Percentiles rank a stretch among this genome's conserved stretches.
phyloP scores from a whole-genome alignment of 2,113 vertebrate genomes.

The Tetrax tetrax region DNA sequence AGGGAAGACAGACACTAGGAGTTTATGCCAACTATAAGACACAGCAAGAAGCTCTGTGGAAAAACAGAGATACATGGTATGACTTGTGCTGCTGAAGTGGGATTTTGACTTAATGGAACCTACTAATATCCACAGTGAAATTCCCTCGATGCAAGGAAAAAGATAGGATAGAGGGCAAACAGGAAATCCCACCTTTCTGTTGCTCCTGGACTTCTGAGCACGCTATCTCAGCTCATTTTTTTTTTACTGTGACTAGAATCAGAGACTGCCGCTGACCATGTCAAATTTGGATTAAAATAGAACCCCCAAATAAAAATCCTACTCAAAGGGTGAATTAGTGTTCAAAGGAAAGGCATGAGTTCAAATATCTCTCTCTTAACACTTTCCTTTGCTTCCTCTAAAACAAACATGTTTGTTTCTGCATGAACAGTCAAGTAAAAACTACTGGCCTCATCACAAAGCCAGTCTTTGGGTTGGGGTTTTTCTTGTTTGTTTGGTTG shows the following conservation, averaged over 20 bases:
- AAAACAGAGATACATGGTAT: background rate
- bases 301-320: background rate
- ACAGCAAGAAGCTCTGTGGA: background rate
- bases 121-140: background rate
- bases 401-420: background rate
- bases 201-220: background rate
- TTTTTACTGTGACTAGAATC: background rate
- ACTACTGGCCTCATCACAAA: conserved; percentile 1
- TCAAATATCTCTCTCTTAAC: background rate
- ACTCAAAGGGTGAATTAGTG: background rate
- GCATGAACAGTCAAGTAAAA: conserved; percentile 11
- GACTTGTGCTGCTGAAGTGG: background rate
- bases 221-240: no score
- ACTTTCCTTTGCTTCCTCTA: background rate
- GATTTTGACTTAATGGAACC: background rate
- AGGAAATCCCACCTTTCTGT: background rate
- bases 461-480: background rate
- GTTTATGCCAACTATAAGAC: background rate
- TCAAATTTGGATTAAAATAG: background rate
- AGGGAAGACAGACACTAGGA: background rate
- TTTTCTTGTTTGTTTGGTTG: background rate
- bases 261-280: background rate
- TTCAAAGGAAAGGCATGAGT: background rate
- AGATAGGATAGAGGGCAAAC: background rate
- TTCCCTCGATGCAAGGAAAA: background rate